Evolutionary conservation across 2,797 vertebrate genomes (phyloP).

Genomic region (Sciaenops ocellatus): DNA sequence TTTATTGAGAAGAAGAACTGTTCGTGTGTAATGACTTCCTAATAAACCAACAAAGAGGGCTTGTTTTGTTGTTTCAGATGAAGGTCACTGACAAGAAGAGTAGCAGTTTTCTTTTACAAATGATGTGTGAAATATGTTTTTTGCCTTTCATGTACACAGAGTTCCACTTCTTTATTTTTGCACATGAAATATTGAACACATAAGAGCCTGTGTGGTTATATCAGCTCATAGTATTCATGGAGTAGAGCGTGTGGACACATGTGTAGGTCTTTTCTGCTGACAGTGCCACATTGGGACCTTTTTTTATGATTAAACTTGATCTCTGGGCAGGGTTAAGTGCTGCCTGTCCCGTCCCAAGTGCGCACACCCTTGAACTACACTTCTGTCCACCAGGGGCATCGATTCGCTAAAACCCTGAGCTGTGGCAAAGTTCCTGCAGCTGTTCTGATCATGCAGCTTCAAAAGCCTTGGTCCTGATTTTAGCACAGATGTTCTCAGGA

Average conservation of each 20-base stretch:
- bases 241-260: conserved; percentile 5
- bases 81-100: conserved; percentile 14
- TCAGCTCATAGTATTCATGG: conserved; percentile 6
- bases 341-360: conserved; percentile 42
- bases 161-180: not conserved
- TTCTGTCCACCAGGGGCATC: conserved; percentile 55
- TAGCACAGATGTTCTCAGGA: conserved; percentile 2
- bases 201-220: conserved; percentile 2
- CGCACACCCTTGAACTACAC: conserved; percentile 43
- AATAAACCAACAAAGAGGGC: conserved; percentile 4
- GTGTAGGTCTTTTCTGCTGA: conserved; percentile 42
- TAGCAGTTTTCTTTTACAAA: not conserved
- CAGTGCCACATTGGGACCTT: conserved; percentile 24
- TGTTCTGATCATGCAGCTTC: conserved; percentile 31
- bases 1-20: not conserved
- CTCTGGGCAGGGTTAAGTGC: conserved; percentile 49
- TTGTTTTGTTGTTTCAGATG: conserved; percentile 16
- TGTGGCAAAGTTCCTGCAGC: conserved; percentile 57
- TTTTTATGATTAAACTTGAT: conserved; percentile 63
- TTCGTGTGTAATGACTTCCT: not conserved
- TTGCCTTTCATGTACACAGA: not conserved
- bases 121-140: not conserved
- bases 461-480: conserved; percentile 29
- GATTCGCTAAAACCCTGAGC: conserved; percentile 24
- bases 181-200: conserved; percentile 31